Evolutionary conservation across 2,113 vertebrate species (phyloP), one percentile per base, ranked within the genome.

Genomic region (Cololabis saira): DNA sequence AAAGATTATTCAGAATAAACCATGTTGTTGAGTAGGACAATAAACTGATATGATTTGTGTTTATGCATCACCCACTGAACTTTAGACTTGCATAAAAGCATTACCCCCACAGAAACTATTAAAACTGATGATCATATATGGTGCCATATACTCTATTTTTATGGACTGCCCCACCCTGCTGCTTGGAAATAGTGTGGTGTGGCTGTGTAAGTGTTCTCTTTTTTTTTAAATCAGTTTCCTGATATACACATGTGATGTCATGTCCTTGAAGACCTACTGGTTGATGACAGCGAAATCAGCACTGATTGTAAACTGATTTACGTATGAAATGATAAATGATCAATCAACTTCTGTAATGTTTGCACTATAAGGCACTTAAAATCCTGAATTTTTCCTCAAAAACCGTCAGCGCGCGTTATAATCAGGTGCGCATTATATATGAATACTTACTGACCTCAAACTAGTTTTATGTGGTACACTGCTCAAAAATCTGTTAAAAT

Each of bases 101-200:
- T 48, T 65, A 33, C 48, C 61, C 4, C 17, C n/a, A n/a, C n/a
- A 44, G 27, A 14, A 54, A 62, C 14, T 27, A 37, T 50, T 54
- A 19, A 27, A 24, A 27, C 15, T 4, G n/a, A 16, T 2, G 12
- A 44, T 15, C 5, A 2, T 42, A 16, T 5, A 16, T 4, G 11
- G 0, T 49, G 22, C 18, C 14, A 4, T 41, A 24, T 24, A 2
- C 19, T 40, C 1, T 2, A 24, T 37, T 37, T 41, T 67, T 61
- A 71, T 43, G 18, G 42, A 44, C 24, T 3, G 19, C 27, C 60
- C 64, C 61, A 21, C 81, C 54, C 74, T 55, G 68, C 60, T 54
- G 70, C 57, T 52, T 15, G 43, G 18, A n/a, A 1, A n/a, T 15
- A 30, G 2, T 57, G 55, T 37, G 44, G 30, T 41, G 45, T 57